phyloP scores from a whole-genome alignment of 2,888 invertebrate species.

The Horisme vitalbata region DNA sequence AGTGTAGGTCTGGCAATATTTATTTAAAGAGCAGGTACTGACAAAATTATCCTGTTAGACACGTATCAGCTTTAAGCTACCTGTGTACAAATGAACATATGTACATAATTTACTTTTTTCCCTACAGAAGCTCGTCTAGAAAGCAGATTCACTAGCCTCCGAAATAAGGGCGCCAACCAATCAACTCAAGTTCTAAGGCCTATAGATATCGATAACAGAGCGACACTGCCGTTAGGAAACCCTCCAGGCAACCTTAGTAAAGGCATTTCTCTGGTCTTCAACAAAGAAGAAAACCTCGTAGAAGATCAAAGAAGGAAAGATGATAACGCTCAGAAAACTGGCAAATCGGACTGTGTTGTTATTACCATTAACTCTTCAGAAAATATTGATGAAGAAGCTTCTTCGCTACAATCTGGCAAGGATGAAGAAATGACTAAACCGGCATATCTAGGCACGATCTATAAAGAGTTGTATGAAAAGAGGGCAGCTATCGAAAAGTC shows the following conservation, averaged over 20 bases:
- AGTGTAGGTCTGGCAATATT: too few relatives aligned
- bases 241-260: constrained; percentile 1
- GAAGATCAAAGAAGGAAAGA: constrained; percentile 27
- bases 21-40: too few relatives aligned
- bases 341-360: constrained; percentile 1
- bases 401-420: background rate
- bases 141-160: constrained; percentile 43
- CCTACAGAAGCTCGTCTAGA: constrained; percentile 51
- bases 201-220: constrained; percentile 7
- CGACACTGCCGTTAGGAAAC: background rate
- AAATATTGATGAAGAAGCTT: background rate
- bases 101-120: too few relatives aligned
- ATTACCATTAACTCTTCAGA: background rate
- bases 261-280: constrained; percentile 46
- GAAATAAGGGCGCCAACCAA: constrained; percentile 41
- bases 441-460: constrained; percentile 30
- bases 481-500: constrained; percentile 9
- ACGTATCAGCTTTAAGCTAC: too few relatives aligned
- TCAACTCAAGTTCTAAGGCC: constrained; percentile 45
- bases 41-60: too few relatives aligned
- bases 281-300: constrained; percentile 41
- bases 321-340: background rate
- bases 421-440: constrained; percentile 21
- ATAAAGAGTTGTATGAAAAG: constrained; percentile 23
- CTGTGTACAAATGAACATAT: too few relatives aligned